phyloP scores from a whole-genome alignment of 2,113 vertebrate species.

The Balaeniceps rex region DNA sequence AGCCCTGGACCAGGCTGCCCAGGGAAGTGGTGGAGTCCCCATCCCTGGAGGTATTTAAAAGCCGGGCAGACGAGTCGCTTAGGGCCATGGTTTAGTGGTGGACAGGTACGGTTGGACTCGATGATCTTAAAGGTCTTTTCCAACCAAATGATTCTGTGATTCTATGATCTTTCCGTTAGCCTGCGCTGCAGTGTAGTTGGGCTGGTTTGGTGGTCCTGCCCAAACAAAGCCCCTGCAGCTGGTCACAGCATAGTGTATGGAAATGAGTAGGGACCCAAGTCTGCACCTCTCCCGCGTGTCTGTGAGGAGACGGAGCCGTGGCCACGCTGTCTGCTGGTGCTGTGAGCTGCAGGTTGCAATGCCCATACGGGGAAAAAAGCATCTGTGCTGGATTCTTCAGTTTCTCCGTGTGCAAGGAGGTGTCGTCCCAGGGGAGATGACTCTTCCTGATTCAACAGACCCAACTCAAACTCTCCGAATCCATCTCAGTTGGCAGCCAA shows the following conservation, averaged over 20 bases:
- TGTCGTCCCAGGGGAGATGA: neutral
- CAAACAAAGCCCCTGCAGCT: neutral
- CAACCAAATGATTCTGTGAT: too few relatives aligned
- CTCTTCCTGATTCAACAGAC: neutral
- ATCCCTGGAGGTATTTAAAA: too few relatives aligned
- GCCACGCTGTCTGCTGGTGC: neutral
- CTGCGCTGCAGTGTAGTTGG: neutral
- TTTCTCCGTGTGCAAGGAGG: neutral
- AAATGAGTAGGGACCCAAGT: neutral
- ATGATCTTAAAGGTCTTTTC: too few relatives aligned
- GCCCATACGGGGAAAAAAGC: neutral
- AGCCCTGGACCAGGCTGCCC: too few relatives aligned
- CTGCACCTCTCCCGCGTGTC: accelerated
- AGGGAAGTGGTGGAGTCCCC: too few relatives aligned
- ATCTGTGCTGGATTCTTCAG: neutral
- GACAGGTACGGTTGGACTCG: too few relatives aligned
- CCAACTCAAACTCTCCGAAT: neutral
- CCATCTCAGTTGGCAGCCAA: neutral
- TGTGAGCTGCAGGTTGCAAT: neutral
- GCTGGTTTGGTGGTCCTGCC: neutral
- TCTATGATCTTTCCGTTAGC: neutral
- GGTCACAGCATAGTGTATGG: neutral
- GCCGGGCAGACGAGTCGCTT: too few relatives aligned
- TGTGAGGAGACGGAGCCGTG: accelerated
- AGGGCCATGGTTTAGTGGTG: too few relatives aligned